Base-by-base conservation (phyloP, 2,113 vertebrate genomes). In the Gobius niger region DNA sequence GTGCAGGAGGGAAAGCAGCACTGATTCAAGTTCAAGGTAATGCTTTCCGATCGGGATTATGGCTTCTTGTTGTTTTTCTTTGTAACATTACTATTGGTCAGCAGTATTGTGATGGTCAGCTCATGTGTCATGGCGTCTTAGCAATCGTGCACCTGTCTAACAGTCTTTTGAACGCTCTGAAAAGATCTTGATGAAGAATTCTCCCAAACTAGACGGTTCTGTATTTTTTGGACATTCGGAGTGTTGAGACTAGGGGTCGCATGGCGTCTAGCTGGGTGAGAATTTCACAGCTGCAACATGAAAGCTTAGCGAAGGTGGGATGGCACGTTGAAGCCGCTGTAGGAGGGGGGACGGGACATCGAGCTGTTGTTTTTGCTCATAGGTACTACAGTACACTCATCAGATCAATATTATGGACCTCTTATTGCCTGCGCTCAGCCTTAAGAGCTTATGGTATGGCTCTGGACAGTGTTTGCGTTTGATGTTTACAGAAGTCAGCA, bases 251-350 rank as follows among this genome's bases (percentile, higher is more conserved):
- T 51, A 61, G 60, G 9, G 80, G 67, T 88, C 85, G 87, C 68
- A 85, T 78, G 73, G 63, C 62, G 73, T 81, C 82, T 78, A 70
- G 68, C 77, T 60, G 85, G 83, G 76, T 90, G 85, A 82, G 85
- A 91, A 87, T 86, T 85, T 87, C 85, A 83, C 88, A 88, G 84
- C 87, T 90, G 90, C 86, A 88, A 15, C 80, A 85, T 91, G 78
- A 90, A 91, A 88, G 87, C 53, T 52, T 34, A 68, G 73, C 47
- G 71, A 77, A 77, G 9, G 79, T 76, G 65, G 62, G 67, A 71
- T 70, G 64, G 78, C 65, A 81, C 75, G 63, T 59, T 34, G 47
- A 62, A 60, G 50, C 70, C 49, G 66, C n/a, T 67, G 65, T 52
- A 4, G 42, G 44, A 16, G 54, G 62, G 63, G 73, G 68, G 60